These are phyloP conservation scores for Tautogolabrus adspersus DNA, from an alignment of 2,113 vertebrate species.

Conservation along the genomic window DNA sequence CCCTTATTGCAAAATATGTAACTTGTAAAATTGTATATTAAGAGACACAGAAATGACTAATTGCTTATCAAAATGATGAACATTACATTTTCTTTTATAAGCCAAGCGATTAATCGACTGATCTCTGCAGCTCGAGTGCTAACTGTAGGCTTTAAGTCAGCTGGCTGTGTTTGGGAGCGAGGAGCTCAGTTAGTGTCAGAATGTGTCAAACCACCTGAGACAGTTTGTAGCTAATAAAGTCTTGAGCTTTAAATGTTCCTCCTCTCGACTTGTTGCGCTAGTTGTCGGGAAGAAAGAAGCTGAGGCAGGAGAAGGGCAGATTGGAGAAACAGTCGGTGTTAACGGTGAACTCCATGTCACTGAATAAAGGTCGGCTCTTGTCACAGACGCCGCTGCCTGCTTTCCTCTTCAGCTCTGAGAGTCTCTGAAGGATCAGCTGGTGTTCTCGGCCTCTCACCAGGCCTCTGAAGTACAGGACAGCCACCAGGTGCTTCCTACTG, in stretches of 20 bases:
- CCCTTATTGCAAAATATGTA: too few species aligned
- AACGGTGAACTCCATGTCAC: constrained; percentile 62
- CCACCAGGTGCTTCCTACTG: constrained; percentile 79
- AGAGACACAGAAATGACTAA: too few species aligned
- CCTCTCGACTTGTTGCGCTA: neutral
- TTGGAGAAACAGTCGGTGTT: constrained; percentile 68
- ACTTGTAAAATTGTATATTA: too few species aligned
- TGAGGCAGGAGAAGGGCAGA: constrained; percentile 61
- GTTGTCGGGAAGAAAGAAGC: constrained; percentile 20
- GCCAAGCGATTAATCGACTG: too few species aligned
- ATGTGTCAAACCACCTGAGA: neutral
- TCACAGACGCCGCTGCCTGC: fast-evolving
- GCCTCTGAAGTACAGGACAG: constrained; percentile 81
- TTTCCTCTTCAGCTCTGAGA: constrained; percentile 58
- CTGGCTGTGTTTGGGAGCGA: neutral
- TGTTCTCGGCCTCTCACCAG: constrained; percentile 63
- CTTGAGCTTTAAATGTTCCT: neutral
- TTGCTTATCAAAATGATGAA: too few species aligned
- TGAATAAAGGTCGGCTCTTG: constrained; percentile 66
- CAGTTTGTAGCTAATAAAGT: neutral
- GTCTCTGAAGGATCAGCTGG: constrained; percentile 66
- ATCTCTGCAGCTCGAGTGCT: neutral
- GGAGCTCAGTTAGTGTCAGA: neutral
- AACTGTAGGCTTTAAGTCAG: neutral
- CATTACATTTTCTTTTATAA: too few species aligned